These are phyloP conservation scores for Tychaedon coryphoeus DNA, from an alignment of 2,113 vertebrate genomes.

Conservation along the genomic window DNA sequence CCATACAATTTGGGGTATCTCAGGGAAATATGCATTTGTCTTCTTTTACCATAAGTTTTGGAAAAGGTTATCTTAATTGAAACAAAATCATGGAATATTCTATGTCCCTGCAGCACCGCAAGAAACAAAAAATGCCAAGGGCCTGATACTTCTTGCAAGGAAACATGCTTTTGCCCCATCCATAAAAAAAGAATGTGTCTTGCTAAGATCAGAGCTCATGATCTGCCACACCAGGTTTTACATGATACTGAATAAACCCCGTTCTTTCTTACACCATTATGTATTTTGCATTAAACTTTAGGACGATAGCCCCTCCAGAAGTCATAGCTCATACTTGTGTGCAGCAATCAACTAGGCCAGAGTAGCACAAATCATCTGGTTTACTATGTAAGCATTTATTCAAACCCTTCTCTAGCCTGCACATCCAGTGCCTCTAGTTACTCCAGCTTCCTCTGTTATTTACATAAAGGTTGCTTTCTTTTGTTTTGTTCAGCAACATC, in stretches of 20 bases:
- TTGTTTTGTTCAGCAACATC: neutral
- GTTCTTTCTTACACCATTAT: neutral
- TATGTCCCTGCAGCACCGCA: neutral
- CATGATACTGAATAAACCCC: neutral
- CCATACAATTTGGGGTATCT: neutral
- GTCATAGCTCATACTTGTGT: neutral
- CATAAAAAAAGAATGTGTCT: accelerated
- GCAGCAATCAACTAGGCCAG: neutral
- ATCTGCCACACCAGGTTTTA: neutral
- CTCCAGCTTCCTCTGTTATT: neutral
- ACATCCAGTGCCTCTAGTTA: neutral
- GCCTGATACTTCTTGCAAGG: neutral
- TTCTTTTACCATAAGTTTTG: neutral
- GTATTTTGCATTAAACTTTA: neutral
- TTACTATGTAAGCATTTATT: neutral
- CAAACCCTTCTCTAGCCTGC: neutral
- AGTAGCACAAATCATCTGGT: neutral
- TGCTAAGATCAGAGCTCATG: neutral
- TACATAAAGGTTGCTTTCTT: neutral
- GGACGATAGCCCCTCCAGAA: neutral
- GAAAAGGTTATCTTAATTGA: neutral
- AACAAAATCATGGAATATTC: neutral
- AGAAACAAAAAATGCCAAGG: neutral
- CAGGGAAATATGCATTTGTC: neutral
- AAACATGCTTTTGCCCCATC: neutral